Conservation (phyloP, 2,888 invertebrate species). For the Perizoma flavofasciatum region DNA sequence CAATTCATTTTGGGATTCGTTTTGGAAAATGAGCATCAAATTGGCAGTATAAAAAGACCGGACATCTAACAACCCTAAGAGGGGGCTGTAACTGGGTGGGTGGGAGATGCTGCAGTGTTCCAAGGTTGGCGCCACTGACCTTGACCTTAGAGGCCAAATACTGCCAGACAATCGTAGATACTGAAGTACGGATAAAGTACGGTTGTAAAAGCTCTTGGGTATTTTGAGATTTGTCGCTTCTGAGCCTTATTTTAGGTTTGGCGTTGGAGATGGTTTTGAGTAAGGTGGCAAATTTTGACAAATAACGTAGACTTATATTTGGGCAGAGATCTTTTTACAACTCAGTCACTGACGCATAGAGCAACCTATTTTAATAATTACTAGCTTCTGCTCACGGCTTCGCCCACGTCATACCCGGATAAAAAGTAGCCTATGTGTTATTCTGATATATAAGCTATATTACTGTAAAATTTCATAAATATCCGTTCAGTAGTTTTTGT, state of each 20-base stretch:
- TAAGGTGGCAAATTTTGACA: not conserved
- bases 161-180: conserved; percentile 16
- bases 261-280: not conserved
- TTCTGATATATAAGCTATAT: too few species aligned
- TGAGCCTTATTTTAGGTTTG: not conserved
- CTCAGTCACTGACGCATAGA: too few species aligned
- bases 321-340: too few species aligned
- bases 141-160: conserved; percentile 45
- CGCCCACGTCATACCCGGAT: too few species aligned
- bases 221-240: conserved; percentile 3
- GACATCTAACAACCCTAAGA: conserved; percentile 1
- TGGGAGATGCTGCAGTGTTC: conserved; percentile 52
- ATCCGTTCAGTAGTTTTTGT: too few species aligned
- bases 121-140: conserved; percentile 50
- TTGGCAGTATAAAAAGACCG: conserved; percentile 2
- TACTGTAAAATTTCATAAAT: too few species aligned
- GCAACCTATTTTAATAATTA: too few species aligned
- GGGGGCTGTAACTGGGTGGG: conserved; percentile 16
- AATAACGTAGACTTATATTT: not conserved
- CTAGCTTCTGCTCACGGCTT: too few species aligned
- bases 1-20: too few species aligned
- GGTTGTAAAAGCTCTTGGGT: conserved; percentile 1
- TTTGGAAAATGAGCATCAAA: too few species aligned
- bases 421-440: too few species aligned
- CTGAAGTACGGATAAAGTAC: conserved; percentile 8